Evolutionary conservation across 2,888 invertebrate species (phyloP).

Genomic region (Lepidocyrtoides sp.): DNA sequence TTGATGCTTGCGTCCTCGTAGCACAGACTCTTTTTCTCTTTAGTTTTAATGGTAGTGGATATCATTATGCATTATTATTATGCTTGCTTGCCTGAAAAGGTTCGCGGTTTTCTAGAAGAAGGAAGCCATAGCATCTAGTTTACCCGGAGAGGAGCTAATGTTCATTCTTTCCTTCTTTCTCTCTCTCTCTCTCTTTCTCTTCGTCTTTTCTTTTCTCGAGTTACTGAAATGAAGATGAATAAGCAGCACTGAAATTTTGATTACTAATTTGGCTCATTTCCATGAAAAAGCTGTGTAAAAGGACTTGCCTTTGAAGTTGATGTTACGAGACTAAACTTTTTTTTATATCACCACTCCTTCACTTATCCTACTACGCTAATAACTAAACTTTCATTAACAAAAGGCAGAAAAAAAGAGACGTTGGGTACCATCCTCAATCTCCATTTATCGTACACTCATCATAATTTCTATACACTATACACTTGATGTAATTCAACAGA

Average conservation of each 20-base stretch:
- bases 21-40: background rate
- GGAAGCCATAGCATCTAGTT: background rate
- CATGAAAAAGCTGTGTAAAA: background rate
- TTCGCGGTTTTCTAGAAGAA: background rate
- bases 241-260: slow-evolving; percentile 51
- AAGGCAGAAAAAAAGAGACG: background rate
- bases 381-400: background rate
- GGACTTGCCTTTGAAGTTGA: slow-evolving; percentile 7
- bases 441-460: background rate
- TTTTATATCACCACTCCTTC: background rate
- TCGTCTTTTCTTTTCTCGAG: too few relatives aligned
- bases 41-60: background rate
- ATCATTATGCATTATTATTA: background rate
- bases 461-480: background rate
- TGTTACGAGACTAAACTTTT: background rate
- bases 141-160: background rate
- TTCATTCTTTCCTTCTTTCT: background rate
- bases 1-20: slow-evolving; percentile 20
- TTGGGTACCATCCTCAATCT: background rate
- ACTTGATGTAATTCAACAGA: background rate
- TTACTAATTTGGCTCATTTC: slow-evolving; percentile 63
- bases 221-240: background rate
- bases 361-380: background rate
- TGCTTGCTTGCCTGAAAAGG: background rate
- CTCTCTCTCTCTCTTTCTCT: too few relatives aligned